phyloP scores from a whole-genome alignment of 2,888 invertebrate genomes.

The Tenthredo scrophulariae region DNA sequence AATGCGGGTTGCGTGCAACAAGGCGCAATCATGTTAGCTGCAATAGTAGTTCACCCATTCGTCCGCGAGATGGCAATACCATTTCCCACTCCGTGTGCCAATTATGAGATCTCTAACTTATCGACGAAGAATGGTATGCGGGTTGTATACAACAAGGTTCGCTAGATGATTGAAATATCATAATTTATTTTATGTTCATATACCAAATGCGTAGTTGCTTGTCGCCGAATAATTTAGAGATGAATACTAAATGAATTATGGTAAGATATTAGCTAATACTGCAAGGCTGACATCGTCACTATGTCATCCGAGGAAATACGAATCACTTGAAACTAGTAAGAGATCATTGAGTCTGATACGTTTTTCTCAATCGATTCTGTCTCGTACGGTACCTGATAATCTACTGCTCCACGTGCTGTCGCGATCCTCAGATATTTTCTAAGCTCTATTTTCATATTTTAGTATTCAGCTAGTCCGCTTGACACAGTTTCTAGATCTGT shows the following conservation, averaged over 20 bases:
- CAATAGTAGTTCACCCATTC: neutral
- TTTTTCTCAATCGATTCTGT: neutral
- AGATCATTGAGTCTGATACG: neutral
- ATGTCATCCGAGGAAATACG: neutral
- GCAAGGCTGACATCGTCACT: neutral
- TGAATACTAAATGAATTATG: neutral
- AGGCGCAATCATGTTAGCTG: neutral
- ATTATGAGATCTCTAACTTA: neutral
- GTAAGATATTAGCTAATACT: neutral
- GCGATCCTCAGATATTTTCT: neutral
- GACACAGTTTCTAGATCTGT: neutral
- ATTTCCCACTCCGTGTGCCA: neutral
- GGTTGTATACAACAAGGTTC: neutral
- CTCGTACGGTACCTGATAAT: neutral
- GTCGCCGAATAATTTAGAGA: neutral
- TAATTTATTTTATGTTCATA: neutral
- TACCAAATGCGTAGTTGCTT: neutral
- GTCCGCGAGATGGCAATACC: neutral
- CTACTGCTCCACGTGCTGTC: neutral
- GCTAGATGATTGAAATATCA: neutral
- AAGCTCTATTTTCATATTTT: conserved; percentile 7
- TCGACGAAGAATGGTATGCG: neutral
- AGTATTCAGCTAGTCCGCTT: neutral
- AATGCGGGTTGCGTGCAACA: neutral
- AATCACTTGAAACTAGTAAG: neutral